phyloP scores from a whole-genome alignment of 2,113 vertebrate species.

The Danionella cerebrum region DNA sequence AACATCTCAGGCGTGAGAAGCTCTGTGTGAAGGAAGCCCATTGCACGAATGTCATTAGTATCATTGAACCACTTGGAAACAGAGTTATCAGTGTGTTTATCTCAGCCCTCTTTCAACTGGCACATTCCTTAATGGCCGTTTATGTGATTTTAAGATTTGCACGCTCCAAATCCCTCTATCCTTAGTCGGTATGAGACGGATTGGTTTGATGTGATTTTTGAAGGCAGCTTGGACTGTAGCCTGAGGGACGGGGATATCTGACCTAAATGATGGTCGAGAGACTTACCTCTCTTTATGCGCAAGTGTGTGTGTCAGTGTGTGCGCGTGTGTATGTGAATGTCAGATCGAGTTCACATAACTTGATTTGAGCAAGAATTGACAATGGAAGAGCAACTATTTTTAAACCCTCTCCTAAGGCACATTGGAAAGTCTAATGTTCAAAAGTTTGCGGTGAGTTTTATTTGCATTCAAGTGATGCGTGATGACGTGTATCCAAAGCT shows the following conservation, averaged over 20 bases:
- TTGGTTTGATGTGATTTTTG: slow-evolving; percentile 61
- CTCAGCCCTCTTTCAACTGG: slow-evolving; percentile 41
- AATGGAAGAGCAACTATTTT: not conserved
- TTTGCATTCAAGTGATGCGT: no score
- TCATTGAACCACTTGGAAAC: not conserved
- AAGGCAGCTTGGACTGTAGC: slow-evolving; percentile 56
- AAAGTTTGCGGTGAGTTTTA: not conserved
- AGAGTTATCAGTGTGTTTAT: slow-evolving; percentile 1
- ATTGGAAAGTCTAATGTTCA: not conserved
- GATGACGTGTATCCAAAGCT: no score
- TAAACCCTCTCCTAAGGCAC: not conserved
- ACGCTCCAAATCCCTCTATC: slow-evolving; percentile 67
- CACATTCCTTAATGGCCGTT: slow-evolving; percentile 50
- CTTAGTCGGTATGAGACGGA: slow-evolving; percentile 64
- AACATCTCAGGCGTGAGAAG: not conserved
- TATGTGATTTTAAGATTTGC: slow-evolving; percentile 62
- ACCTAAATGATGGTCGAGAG: slow-evolving; percentile 73
- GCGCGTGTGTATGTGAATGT: not conserved
- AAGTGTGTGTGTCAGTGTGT: slow-evolving; percentile 1
- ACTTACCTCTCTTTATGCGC: slow-evolving; percentile 6
- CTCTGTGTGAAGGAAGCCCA: not conserved
- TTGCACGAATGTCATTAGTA: not conserved
- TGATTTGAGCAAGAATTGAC: slow-evolving; percentile 6
- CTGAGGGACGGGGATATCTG: slow-evolving; percentile 62
- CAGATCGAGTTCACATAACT: not conserved